These are phyloP conservation scores for Enteromius argenteus DNA, from an alignment of 2,797 vertebrate species.

Conservation along the genomic window DNA sequence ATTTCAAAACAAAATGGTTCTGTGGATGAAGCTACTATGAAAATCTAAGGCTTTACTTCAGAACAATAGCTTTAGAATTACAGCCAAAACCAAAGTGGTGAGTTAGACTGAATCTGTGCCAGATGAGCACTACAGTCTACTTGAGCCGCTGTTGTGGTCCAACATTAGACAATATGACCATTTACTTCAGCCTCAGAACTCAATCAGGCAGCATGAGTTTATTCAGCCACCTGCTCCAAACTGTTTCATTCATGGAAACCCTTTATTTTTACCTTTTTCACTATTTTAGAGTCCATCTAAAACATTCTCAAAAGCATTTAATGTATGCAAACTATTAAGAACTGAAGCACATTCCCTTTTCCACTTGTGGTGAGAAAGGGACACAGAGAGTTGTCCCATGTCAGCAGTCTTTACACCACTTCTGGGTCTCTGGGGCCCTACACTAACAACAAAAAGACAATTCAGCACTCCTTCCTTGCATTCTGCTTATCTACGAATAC, in stretches of 20 bases:
- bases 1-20: neutral
- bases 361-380: neutral
- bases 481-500: conserved; percentile 28
- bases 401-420: conserved; percentile 32
- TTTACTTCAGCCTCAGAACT: conserved; percentile 28
- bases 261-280: neutral
- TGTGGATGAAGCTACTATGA: neutral
- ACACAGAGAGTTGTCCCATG: conserved; percentile 6
- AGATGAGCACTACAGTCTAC: conserved; percentile 36
- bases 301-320: neutral
- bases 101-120: conserved; percentile 17
- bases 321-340: neutral
- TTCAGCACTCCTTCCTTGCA: conserved; percentile 36
- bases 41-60: conserved; percentile 33
- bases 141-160: conserved; percentile 11
- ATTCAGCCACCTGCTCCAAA: neutral
- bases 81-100: conserved; percentile 43
- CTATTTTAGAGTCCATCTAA: neutral
- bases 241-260: conserved; percentile 10
- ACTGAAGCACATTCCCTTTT: neutral
- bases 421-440: conserved; percentile 23
- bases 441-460: neutral
- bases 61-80: conserved; percentile 36
- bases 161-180: conserved; percentile 21
- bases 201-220: neutral